phyloP scores from a whole-genome alignment of 2,888 invertebrate genomes.

The Microplitis deprimator region DNA sequence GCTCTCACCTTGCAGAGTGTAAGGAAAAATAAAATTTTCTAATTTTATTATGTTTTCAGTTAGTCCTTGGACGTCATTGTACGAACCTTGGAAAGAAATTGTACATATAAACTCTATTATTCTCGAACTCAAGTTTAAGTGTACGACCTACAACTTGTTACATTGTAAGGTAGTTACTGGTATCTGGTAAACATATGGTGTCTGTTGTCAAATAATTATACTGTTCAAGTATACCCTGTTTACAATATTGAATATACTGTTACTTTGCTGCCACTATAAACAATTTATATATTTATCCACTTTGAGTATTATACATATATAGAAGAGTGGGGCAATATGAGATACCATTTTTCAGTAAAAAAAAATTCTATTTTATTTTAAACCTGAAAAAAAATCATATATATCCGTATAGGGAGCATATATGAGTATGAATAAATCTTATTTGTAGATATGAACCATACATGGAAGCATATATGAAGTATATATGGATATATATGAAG shows the following conservation, averaged over 20 bases:
- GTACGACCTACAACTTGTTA: neutral
- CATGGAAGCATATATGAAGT: too few relatives aligned
- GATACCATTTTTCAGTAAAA: too few relatives aligned
- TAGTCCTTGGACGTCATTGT: neutral
- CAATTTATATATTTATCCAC: neutral
- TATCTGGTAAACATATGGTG: neutral
- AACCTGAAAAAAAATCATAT: too few relatives aligned
- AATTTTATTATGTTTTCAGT: neutral
- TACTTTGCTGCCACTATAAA: neutral
- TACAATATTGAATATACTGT: too few relatives aligned
- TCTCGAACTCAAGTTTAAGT: neutral
- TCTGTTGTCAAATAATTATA: neutral
- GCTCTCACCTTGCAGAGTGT: neutral
- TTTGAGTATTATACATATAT: neutral
- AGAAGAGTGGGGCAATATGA: too few relatives aligned
- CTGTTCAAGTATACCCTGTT: neutral
- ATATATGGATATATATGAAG: too few relatives aligned
- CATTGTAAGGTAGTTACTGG: neutral
- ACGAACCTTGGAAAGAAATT: neutral
- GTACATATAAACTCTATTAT: neutral
- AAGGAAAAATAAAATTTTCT: neutral
- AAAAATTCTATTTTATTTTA: too few relatives aligned
- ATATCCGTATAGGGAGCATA: too few relatives aligned
- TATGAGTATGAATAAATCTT: too few relatives aligned
- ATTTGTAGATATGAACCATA: too few relatives aligned